A percentile compares a stretch with the other conserved stretches of the same genome.
These are phyloP conservation scores for Apotomis turbidana DNA, from an alignment of 2,888 invertebrate species.

Conservation along the genomic window DNA sequence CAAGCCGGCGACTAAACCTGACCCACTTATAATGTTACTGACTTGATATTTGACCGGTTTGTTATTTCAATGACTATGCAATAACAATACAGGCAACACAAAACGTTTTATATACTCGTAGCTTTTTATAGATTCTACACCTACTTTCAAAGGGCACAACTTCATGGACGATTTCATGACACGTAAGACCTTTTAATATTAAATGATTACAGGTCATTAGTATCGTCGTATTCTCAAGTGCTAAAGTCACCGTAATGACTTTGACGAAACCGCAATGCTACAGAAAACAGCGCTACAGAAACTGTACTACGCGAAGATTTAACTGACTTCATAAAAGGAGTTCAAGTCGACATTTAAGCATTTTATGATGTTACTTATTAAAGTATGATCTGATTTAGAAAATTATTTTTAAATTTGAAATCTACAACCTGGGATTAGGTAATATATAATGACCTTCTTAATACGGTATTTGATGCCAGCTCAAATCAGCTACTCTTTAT, in stretches of 20 bases:
- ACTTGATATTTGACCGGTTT: neutral
- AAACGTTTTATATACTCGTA: slow-evolving; percentile 7
- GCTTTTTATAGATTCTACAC: slow-evolving; percentile 11
- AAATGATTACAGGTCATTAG: slow-evolving; percentile 18
- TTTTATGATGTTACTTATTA: no score
- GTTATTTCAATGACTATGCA: slow-evolving; percentile 7
- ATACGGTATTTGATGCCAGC: no score
- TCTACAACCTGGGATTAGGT: no score
- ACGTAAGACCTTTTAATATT: neutral
- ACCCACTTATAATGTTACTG: neutral
- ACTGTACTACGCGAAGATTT: neutral
- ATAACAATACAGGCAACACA: neutral
- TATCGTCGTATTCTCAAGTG: slow-evolving; percentile 24
- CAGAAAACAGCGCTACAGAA: slow-evolving; percentile 5
- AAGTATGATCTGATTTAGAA: no score
- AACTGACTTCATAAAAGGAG: no score
- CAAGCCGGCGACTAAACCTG: neutral
- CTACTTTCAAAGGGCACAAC: neutral
- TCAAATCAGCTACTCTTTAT: no score
- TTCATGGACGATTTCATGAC: neutral
- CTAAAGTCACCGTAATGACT: slow-evolving; percentile 32
- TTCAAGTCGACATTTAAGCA: no score
- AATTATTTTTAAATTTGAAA: no score
- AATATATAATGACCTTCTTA: no score
- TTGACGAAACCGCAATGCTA: slow-evolving; percentile 24